A percentile compares a stretch with the other conserved stretches of the same genome.
phyloP scores from a whole-genome alignment of 92 coral and sea anemone species.

The Phenganax marumi region DNA sequence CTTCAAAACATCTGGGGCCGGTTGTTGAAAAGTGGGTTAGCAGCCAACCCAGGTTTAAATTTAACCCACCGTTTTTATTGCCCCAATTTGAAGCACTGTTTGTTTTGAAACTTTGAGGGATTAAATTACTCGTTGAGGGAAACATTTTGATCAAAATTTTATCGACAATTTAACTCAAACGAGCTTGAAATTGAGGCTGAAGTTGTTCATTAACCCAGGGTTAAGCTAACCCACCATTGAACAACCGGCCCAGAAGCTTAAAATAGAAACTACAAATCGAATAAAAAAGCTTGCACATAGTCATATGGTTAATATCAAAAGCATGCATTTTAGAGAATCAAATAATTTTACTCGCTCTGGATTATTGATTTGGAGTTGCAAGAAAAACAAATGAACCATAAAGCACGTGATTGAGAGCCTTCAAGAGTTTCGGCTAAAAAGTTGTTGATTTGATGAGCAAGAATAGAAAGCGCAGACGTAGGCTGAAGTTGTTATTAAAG shows the following conservation, averaged over 20 bases:
- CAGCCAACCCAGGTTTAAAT: too few relatives aligned
- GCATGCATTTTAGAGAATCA: neutral
- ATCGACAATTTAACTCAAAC: too few relatives aligned
- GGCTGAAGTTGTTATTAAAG: slow-evolving; percentile 22
- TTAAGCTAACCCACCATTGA: too few relatives aligned
- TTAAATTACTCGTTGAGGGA: too few relatives aligned
- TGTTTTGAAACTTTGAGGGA: too few relatives aligned
- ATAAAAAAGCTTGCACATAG: neutral
- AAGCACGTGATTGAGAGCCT: slow-evolving; percentile 16
- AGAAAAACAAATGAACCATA: neutral
- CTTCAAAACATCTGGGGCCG: neutral
- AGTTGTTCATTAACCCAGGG: too few relatives aligned
- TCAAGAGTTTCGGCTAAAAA: slow-evolving; percentile 5
- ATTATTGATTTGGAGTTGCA: neutral
- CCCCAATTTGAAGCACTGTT: too few relatives aligned
- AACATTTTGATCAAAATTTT: too few relatives aligned
- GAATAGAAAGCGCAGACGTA: slow-evolving; percentile 11
- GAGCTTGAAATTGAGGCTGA: too few relatives aligned
- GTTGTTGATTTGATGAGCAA: slow-evolving; percentile 19
- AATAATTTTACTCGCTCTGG: neutral
- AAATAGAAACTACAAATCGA: neutral
- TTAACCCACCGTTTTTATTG: too few relatives aligned
- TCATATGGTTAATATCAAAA: neutral
- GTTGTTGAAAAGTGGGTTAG: too few relatives aligned
- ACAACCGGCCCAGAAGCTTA: neutral